phyloP scores from a whole-genome alignment of 2,797 vertebrate species.

The Oreonectes daqikongensis region DNA sequence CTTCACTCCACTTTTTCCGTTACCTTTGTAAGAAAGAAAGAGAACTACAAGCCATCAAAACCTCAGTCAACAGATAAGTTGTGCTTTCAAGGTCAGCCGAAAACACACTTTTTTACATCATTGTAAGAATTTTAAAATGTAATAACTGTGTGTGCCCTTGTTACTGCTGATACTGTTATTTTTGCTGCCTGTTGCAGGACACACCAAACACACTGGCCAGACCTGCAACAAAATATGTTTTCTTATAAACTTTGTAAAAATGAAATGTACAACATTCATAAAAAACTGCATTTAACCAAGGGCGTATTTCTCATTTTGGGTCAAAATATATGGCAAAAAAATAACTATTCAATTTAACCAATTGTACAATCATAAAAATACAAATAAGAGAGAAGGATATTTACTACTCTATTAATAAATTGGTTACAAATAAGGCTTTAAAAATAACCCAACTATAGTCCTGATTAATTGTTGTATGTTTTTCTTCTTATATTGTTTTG shows the following conservation, averaged over 20 bases:
- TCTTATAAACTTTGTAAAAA: too few species aligned
- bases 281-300: neutral
- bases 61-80: neutral
- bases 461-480: neutral
- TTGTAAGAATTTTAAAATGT: neutral
- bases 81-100: neutral
- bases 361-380: neutral
- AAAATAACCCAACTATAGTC: neutral
- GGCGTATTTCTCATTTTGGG: neutral
- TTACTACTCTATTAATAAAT: neutral
- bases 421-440: neutral
- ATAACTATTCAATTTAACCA: too few species aligned
- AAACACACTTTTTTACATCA: neutral
- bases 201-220: neutral
- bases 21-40: neutral
- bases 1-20: neutral
- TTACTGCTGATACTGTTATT: too few species aligned
- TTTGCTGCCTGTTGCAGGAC: neutral
- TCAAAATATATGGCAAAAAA: neutral
- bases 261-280: too few species aligned
- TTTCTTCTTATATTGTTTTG: neutral
- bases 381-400: neutral
- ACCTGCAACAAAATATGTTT: too few species aligned
- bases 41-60: conserved; percentile 3
- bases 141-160: neutral